Evolutionary conservation across 2,113 vertebrate species (phyloP).

Genomic region (Furnarius figulus): DNA sequence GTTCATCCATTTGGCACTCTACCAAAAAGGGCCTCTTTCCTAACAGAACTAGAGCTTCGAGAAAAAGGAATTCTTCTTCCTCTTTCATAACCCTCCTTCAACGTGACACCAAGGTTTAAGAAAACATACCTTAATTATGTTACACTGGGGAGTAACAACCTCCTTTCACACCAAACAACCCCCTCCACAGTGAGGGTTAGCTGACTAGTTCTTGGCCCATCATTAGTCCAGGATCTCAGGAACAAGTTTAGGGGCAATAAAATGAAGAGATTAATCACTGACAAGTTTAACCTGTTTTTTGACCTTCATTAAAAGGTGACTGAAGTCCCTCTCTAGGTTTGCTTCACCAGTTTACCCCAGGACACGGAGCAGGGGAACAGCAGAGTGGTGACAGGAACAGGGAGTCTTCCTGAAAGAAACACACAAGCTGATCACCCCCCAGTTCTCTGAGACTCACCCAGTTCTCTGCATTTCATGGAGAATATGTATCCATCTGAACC

Average conservation of each 20-base stretch:
- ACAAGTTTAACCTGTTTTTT: conserved; percentile 2
- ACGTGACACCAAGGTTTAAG: background rate
- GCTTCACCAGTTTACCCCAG: background rate
- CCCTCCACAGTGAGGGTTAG: background rate
- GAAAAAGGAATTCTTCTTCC: background rate
- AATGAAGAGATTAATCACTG: background rate
- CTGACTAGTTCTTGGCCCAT: background rate
- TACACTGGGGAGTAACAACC: background rate
- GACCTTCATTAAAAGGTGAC: background rate
- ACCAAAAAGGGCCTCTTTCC: background rate
- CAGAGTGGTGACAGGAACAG: background rate
- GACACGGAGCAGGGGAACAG: background rate
- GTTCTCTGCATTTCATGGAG: background rate
- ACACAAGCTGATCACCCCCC: background rate
- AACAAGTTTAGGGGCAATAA: background rate
- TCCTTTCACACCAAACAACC: background rate
- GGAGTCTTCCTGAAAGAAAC: background rate
- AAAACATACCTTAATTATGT: background rate
- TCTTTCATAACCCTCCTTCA: background rate
- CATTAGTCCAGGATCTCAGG: background rate
- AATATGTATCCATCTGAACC: background rate
- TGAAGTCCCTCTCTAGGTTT: background rate
- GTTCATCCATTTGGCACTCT: background rate
- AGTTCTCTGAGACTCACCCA: background rate
- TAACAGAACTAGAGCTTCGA: background rate